phyloP scores from a whole-genome alignment of 2,888 invertebrate genomes.

The Agonopterix heracliana region DNA sequence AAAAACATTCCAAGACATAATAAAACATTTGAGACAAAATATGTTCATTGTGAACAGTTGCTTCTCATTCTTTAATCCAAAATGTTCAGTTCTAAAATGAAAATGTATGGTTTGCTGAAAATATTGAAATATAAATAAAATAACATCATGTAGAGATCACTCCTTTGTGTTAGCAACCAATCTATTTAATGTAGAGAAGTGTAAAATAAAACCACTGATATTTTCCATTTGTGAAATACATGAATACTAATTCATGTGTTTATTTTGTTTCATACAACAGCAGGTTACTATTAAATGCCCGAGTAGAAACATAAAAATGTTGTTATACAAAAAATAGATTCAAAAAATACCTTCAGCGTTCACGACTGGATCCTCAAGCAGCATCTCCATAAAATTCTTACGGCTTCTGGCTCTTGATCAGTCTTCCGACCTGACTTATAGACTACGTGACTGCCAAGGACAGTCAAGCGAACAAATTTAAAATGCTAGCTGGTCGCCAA shows the following conservation, averaged over 20 bases:
- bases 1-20: slow-evolving; percentile 3
- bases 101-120: too few relatives aligned
- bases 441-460: slow-evolving; percentile 74
- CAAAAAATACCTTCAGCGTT: slow-evolving; percentile 72
- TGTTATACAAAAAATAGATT: slow-evolving; percentile 69
- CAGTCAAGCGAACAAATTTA: slow-evolving; percentile 75
- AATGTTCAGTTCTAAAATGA: slow-evolving; percentile 2
- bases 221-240: too few relatives aligned
- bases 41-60: slow-evolving; percentile 6
- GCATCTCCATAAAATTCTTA: slow-evolving; percentile 71
- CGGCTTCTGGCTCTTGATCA: slow-evolving; percentile 70
- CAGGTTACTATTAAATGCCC: slow-evolving; percentile 22
- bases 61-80: not conserved
- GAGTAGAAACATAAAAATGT: slow-evolving; percentile 40
- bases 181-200: too few relatives aligned
- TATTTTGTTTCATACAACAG: not conserved
- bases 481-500: slow-evolving; percentile 66
- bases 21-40: slow-evolving; percentile 1
- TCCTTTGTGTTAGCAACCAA: too few relatives aligned
- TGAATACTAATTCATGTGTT: too few relatives aligned
- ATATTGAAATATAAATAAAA: too few relatives aligned
- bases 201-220: too few relatives aligned
- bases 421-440: slow-evolving; percentile 77
- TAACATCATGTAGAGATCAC: too few relatives aligned
- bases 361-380: slow-evolving; percentile 67